Conservation (phyloP, 1,140 invertebrate species). For the Drosophila repleta region DNA sequence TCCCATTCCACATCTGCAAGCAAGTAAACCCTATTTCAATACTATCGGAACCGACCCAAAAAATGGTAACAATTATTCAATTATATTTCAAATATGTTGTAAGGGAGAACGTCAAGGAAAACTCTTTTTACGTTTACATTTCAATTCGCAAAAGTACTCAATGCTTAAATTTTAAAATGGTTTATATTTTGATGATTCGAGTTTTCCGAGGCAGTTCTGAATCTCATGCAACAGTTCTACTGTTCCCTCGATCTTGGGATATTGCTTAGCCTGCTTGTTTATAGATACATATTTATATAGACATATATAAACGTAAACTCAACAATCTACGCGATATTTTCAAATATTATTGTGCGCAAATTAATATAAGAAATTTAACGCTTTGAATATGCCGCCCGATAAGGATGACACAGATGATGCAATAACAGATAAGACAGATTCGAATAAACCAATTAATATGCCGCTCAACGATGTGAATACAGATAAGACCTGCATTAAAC, state of each 20-base stretch:
- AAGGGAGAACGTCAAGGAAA: background rate
- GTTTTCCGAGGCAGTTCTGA: background rate
- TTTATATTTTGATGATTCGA: background rate
- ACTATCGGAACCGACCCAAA: constrained; percentile 26
- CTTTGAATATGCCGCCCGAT: constrained; percentile 51
- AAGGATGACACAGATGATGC: constrained; percentile 48
- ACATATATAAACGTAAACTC: background rate
- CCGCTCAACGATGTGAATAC: constrained; percentile 35
- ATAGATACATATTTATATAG: too few species aligned
- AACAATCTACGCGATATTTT: background rate
- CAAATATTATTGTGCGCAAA: background rate
- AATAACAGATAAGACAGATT: constrained; percentile 35
- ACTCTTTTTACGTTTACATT: background rate
- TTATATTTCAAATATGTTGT: background rate
- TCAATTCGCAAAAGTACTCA: too few species aligned
- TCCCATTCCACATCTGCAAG: constrained; percentile 69
- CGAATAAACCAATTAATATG: constrained; percentile 31
- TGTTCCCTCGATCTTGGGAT: background rate
- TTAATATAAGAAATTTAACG: constrained; percentile 15
- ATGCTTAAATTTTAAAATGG: too few species aligned
- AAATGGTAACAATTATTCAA: constrained; percentile 29
- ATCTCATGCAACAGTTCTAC: background rate
- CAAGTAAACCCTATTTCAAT: constrained; percentile 72
- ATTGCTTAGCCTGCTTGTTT: background rate
- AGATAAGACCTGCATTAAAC: constrained; percentile 52